phyloP scores from a whole-genome alignment of 2,888 invertebrate species.

The Apamea anceps region DNA sequence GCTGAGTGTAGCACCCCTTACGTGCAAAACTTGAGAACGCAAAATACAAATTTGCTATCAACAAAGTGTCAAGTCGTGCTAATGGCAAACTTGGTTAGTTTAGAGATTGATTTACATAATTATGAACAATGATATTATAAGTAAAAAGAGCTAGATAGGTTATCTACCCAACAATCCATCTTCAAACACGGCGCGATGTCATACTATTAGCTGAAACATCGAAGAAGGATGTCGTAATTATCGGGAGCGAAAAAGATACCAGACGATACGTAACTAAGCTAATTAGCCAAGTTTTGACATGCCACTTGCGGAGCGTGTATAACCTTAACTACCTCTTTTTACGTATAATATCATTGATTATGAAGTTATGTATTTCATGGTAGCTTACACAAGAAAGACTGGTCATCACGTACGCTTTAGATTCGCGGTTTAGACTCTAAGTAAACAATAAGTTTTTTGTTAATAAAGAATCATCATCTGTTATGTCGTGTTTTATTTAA shows the following conservation, averaged over 20 bases:
- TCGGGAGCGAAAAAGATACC: background rate
- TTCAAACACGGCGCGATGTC: background rate
- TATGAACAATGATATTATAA: background rate
- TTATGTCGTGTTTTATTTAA: constrained; percentile 51
- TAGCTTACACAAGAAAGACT: constrained; percentile 64
- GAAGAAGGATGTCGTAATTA: background rate
- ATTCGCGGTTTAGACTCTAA: constrained; percentile 40
- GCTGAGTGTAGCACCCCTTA: background rate
- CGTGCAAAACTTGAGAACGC: constrained; percentile 16
- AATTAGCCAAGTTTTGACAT: background rate
- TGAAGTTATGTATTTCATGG: constrained; percentile 39
- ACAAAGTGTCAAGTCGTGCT: constrained; percentile 15
- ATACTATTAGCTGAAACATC: background rate
- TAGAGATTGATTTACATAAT: constrained; percentile 42
- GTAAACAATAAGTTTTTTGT: constrained; percentile 56
- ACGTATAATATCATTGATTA: background rate
- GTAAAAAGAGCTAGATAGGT: background rate
- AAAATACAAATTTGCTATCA: constrained; percentile 17
- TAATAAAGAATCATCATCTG: constrained; percentile 62
- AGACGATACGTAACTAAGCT: background rate
- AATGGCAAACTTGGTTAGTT: constrained; percentile 14
- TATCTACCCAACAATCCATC: background rate
- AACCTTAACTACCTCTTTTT: background rate
- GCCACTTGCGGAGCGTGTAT: background rate
- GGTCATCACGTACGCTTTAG: constrained; percentile 60